Percentiles rank a stretch among this genome's conserved stretches.
phyloP scores from a whole-genome alignment of 2,888 invertebrate genomes.

The Aethes cnicana region DNA sequence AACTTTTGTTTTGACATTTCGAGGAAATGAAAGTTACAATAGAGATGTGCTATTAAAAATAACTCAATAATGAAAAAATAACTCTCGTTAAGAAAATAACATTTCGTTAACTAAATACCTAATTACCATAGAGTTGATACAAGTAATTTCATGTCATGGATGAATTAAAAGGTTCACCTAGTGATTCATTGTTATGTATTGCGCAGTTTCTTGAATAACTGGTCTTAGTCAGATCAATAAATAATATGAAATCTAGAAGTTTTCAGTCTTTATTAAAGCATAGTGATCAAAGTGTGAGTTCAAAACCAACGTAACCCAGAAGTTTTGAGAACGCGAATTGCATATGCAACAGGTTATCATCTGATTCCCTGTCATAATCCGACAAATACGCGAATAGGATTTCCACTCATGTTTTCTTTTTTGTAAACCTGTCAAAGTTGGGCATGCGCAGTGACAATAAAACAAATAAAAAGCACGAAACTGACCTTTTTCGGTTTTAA shows the following conservation, averaged over 20 bases:
- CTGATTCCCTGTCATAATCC: slow-evolving; percentile 58
- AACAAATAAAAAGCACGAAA: slow-evolving; percentile 42
- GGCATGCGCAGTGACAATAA: slow-evolving; percentile 66
- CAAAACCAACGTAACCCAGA: slow-evolving; percentile 51
- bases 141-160: slow-evolving; percentile 31
- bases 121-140: too few species aligned
- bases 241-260: slow-evolving; percentile 23
- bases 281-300: neutral
- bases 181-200: slow-evolving; percentile 38
- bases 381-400: slow-evolving; percentile 74
- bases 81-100: slow-evolving; percentile 8
- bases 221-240: slow-evolving; percentile 28
- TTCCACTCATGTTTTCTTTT: slow-evolving; percentile 65
- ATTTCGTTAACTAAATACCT: neutral
- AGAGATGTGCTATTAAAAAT: slow-evolving; percentile 24
- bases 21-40: slow-evolving; percentile 24
- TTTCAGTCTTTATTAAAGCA: neutral
- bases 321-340: slow-evolving; percentile 66
- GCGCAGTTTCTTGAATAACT: slow-evolving; percentile 38
- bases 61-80: neutral
- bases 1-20: slow-evolving; percentile 22
- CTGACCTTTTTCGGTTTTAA: slow-evolving; percentile 88
- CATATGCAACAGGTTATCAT: slow-evolving; percentile 75
- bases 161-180: slow-evolving; percentile 32
- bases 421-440: slow-evolving; percentile 60